Evolutionary conservation across 2,888 invertebrate genomes (phyloP).

Genomic region (Yponomeuta sedellus): DNA sequence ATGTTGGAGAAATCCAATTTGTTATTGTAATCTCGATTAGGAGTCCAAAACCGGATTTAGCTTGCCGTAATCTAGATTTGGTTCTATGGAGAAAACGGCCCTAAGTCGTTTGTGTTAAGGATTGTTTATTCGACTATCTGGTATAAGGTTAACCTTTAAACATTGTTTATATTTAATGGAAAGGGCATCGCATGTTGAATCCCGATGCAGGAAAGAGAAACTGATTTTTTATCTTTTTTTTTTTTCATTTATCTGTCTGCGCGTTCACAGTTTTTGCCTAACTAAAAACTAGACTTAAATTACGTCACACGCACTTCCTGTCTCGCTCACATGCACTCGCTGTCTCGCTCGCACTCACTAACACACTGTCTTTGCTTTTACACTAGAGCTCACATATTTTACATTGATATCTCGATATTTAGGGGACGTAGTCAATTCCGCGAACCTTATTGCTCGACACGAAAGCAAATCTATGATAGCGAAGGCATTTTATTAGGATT

Average conservation of each 20-base stretch:
- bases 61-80: too few species aligned
- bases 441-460: conserved; percentile 24
- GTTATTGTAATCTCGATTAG: too few species aligned
- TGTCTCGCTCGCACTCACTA: conserved; percentile 34
- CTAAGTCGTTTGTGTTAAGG: too few species aligned
- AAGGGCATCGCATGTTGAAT: conserved; percentile 42
- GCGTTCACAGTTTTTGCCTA: conserved; percentile 66
- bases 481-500: conserved; percentile 48
- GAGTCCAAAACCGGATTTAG: too few species aligned
- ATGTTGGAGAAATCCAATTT: too few species aligned
- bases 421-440: conserved; percentile 65
- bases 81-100: too few species aligned
- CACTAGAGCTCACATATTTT: conserved; percentile 54
- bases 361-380: conserved; percentile 52
- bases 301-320: conserved; percentile 37
- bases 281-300: conserved; percentile 72
- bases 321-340: conserved; percentile 35
- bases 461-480: conserved; percentile 25
- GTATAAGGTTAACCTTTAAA: background rate
- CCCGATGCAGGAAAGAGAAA: conserved; percentile 46
- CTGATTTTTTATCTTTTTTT: conserved; percentile 26
- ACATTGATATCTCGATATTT: conserved; percentile 51
- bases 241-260: conserved; percentile 43
- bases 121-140: too few species aligned
- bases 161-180: background rate